Evolutionary conservation across 2,888 invertebrate species (phyloP).

Genomic region (Lithophane semibrunnea): DNA sequence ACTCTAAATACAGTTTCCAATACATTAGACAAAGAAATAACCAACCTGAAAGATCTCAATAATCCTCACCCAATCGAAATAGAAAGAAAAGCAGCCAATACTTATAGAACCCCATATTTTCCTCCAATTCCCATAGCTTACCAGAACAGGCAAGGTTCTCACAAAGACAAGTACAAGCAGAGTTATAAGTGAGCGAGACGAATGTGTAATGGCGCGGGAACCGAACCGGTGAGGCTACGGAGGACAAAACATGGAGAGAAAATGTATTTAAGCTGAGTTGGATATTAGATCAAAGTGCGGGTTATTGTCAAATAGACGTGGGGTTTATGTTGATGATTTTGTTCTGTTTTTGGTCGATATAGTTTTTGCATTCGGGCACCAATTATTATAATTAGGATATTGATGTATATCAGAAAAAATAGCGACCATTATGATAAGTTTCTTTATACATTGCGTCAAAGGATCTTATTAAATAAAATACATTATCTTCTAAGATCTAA

Average conservation of each 20-base stretch:
- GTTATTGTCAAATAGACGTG: constrained; percentile 1
- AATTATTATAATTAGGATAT: not conserved
- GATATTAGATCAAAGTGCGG: constrained; percentile 27
- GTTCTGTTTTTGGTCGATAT: not conserved
- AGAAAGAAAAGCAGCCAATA: constrained; percentile 38
- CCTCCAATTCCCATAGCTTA: constrained; percentile 60
- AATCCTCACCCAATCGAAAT: constrained; percentile 23
- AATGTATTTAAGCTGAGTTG: constrained; percentile 32
- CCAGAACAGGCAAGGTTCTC: constrained; percentile 67
- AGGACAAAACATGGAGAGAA: constrained; percentile 53
- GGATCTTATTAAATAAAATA: not conserved
- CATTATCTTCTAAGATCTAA: not conserved
- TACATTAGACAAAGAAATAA: not conserved
- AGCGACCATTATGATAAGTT: not conserved
- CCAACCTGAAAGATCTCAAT: not conserved
- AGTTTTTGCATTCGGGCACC: not conserved
- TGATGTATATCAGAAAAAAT: not conserved
- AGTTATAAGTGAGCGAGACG: constrained; percentile 84
- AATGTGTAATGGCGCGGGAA: constrained; percentile 87
- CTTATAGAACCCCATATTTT: constrained; percentile 51
- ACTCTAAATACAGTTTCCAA: not conserved
- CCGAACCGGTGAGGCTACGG: constrained; percentile 65
- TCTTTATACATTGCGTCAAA: not conserved
- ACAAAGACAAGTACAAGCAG: constrained; percentile 69
- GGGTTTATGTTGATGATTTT: not conserved